These are phyloP conservation scores for Pachyuromys duprasi DNA, from an alignment of 2,797 vertebrate species.

Conservation along the genomic window DNA sequence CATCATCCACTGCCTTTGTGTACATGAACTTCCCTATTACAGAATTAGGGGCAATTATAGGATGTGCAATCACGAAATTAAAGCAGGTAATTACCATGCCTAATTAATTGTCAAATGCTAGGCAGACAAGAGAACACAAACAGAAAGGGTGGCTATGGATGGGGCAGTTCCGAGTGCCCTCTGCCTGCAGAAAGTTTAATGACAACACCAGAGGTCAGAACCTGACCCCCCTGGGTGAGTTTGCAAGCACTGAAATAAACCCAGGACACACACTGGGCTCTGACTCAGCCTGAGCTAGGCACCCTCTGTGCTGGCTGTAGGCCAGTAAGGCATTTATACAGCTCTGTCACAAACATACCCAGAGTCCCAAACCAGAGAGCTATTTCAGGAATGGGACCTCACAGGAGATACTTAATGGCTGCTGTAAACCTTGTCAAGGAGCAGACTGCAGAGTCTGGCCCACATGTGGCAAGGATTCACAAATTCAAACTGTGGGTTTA, in stretches of 20 bases:
- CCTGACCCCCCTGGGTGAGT: neutral
- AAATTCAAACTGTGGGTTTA: neutral
- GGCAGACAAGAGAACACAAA: conserved; percentile 73
- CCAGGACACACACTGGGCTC: neutral
- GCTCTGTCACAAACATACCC: neutral
- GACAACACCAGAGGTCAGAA: neutral
- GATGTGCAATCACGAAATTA: conserved; percentile 80
- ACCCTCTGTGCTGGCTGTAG: neutral
- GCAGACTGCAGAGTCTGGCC: neutral
- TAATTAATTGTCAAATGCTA: conserved; percentile 81
- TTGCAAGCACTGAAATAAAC: neutral
- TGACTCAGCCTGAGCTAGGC: fast-evolving
- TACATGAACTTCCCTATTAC: conserved; percentile 76
- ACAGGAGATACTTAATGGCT: neutral
- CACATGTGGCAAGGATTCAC: neutral
- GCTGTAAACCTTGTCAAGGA: neutral
- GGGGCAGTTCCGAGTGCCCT: conserved; percentile 38
- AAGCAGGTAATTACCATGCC: conserved; percentile 82
- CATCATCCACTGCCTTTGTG: conserved; percentile 64
- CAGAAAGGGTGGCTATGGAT: conserved; percentile 46
- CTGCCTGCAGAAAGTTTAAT: conserved; percentile 28
- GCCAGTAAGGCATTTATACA: neutral
- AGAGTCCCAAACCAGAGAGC: neutral
- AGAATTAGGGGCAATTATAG: conserved; percentile 82
- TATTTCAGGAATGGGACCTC: conserved; percentile 1